Evolutionary conservation across 2,888 invertebrate genomes (phyloP).

Genomic region (Xestoiulus laeticollis): DNA sequence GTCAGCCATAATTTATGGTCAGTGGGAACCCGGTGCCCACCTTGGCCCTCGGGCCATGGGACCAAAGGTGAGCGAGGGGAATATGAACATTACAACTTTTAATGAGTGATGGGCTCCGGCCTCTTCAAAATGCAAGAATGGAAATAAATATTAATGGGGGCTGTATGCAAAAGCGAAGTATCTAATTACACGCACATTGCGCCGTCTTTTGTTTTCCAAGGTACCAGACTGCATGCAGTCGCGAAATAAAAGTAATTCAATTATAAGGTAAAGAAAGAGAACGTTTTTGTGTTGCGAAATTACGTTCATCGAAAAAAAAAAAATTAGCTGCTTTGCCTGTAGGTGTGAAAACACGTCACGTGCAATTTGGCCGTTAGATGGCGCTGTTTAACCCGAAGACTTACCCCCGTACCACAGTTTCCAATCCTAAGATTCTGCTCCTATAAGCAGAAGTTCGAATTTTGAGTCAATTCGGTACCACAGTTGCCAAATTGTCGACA

Average conservation of each 20-base stretch:
- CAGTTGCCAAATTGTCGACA: too few species aligned
- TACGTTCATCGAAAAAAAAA: background rate
- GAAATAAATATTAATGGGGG: slow-evolving; percentile 13
- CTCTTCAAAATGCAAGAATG: background rate
- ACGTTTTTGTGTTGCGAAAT: background rate
- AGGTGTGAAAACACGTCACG: slow-evolving; percentile 2
- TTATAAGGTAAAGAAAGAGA: background rate
- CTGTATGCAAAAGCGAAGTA: background rate
- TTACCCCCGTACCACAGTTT: too few species aligned
- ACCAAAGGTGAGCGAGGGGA: background rate
- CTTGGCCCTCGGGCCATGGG: background rate
- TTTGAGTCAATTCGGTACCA: too few species aligned
- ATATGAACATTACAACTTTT: background rate
- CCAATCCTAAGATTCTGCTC: too few species aligned
- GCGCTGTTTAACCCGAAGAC: background rate
- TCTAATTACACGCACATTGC: slow-evolving; percentile 24
- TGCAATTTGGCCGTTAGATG: background rate
- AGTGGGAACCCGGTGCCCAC: background rate
- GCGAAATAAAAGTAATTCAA: background rate
- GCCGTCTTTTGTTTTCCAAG: background rate
- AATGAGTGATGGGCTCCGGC: background rate
- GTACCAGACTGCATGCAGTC: background rate
- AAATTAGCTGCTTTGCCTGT: background rate
- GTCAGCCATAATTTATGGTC: slow-evolving; percentile 44
- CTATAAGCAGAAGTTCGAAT: too few species aligned